Base-by-base conservation (phyloP, 1,140 invertebrate genomes). In the Sycophaga agraensis region DNA sequence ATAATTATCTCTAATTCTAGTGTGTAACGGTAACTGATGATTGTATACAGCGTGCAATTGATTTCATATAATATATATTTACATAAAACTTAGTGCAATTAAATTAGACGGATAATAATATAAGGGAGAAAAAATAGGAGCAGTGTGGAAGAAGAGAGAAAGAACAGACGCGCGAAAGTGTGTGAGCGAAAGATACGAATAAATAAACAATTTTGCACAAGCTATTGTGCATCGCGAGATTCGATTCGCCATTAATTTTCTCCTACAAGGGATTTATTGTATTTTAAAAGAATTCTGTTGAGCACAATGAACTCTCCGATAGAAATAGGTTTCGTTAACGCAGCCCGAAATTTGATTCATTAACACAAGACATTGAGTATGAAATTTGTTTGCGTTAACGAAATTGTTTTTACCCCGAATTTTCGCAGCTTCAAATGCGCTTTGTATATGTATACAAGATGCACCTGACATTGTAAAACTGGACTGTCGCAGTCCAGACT, bases 11-110 rank as follows among this genome's bases (percentile, higher is more conserved):
- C 17, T 62, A 49, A 37, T 42, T 34, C n/a, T 55, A 28, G 42
- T 43, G 19, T 37, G 17, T 45, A 31, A 59, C 48, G 16, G n/a
- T 28, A 59, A 45, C 19, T 35, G 28, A 45, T 21, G 28, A 55
- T 58, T 48, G 49, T 56, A 53, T 53, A 50, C 46, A 42, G 39
- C 31, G 48, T 58, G 48, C 45, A 57, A 63, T 58, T 58, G 39
- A 51, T 57, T 63, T 63, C 46, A 58, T 42, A 40, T 26, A 51
- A 40, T 21, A 49, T n/a, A n/a, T 35, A 62, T 50, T 48, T 59
- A 59, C 35, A 48, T 51, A 50, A 35, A 54, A 53, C 22, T 63
- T 63, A 63, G 53, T 37, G 28, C 26, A 63, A 55, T 61, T 48
- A 54, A n/a, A 48, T 45, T 40, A 37, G 34, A 43, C 19, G 22